Conservation (phyloP, 2,888 invertebrate genomes). For the Carcina quercana region DNA sequence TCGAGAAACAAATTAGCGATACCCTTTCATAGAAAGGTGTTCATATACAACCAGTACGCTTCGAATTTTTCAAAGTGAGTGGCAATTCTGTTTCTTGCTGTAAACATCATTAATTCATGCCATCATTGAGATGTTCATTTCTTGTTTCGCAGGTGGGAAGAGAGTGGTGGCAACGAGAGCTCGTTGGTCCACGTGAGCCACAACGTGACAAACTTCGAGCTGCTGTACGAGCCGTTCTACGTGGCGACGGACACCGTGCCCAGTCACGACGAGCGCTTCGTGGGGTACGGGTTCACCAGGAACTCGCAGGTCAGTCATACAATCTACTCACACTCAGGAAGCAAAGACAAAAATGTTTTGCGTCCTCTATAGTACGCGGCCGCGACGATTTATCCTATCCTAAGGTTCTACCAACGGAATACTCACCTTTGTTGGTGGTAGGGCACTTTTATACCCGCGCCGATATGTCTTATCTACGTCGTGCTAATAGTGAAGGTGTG, state of each 20-base stretch:
- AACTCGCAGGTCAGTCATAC: slow-evolving; percentile 89
- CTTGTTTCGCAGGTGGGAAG: slow-evolving; percentile 71
- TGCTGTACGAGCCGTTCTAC: slow-evolving; percentile 95
- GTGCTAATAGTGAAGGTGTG: no score
- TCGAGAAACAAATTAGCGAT: slow-evolving; percentile 87
- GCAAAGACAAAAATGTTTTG: no score
- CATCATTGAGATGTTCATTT: not conserved
- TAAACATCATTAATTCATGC: not conserved
- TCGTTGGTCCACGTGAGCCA: slow-evolving; percentile 84
- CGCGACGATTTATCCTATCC: no score
- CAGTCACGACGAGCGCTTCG: slow-evolving; percentile 89
- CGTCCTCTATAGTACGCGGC: no score
- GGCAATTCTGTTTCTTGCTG: not conserved
- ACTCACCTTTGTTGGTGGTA: no score
- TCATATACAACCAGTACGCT: slow-evolving; percentile 93
- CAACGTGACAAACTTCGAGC: slow-evolving; percentile 87
- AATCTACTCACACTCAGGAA: no score
- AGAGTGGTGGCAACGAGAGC: slow-evolving; percentile 74
- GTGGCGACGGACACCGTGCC: slow-evolving; percentile 88
- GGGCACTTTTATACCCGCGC: no score
- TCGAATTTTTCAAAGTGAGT: slow-evolving; percentile 90
- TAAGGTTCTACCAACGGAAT: no score
- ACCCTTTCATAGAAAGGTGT: slow-evolving; percentile 93
- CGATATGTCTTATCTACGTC: no score
- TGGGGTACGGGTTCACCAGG: slow-evolving; percentile 93